Evolutionary conservation across 2,797 vertebrate species (phyloP), one percentile per base, ranked within the genome.

Genomic region (Neomorphus geoffroyi): DNA sequence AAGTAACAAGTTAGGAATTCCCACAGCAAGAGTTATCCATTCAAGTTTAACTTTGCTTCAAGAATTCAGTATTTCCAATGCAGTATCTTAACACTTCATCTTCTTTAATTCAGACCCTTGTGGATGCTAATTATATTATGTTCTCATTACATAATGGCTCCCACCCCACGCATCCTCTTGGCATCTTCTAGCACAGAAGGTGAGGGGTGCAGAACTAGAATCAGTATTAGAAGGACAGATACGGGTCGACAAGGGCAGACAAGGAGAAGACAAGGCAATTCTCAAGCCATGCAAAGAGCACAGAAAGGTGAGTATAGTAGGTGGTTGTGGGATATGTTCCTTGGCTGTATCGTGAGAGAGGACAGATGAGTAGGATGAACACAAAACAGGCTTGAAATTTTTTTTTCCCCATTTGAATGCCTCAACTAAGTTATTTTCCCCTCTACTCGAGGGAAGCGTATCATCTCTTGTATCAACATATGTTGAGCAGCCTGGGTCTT

Each of bases 101-200:
- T 50, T 62, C 81, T 91, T 74, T 72, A 91, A 95, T 79, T 86
- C 88, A 86, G 41, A 79, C 69, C 32, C 46, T 53, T 65, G 69
- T 53, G 80, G 53, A 80, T 89, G 72, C 64, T 80, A 95, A 91
- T 89, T 92, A 94, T 57, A 61, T 91, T 81, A 65, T 92, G 90
- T 92, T 93, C 73, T 86, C 58, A 73, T 94, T 96, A 94, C 62
- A 81, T 93, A 96, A 96, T 13, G 69, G 69, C 19, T 92, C 61
- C 77, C 53, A 90, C 82, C 81, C 90, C 90, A 88, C 71, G 45
- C 82, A 91, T 90, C 56, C 41, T 64, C 80, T 72, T 92, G 85
- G 85, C 70, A 86, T 33, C 65, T 18, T 58, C 7, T 2, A 75
- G 90, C 86, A 90, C 93, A 94, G 88, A 93, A 88, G 86, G 90